Evolutionary conservation across 1,140 invertebrate species (phyloP).

Genomic region (Cydia fagiglandana): DNA sequence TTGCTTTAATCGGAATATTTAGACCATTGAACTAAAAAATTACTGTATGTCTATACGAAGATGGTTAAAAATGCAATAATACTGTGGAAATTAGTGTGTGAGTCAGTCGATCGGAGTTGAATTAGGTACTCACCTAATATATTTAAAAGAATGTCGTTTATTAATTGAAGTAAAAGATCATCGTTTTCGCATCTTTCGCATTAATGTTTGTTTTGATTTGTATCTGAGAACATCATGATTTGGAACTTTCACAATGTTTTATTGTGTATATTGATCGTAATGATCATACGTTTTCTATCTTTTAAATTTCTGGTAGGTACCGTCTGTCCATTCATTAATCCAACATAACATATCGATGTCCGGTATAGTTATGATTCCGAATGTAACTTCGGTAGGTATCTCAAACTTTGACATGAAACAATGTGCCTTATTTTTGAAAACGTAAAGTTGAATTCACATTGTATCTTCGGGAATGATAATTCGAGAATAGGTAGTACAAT

Average conservation of each 20-base stretch:
- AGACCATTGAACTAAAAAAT: neutral
- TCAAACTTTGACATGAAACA: neutral
- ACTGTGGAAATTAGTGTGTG: neutral
- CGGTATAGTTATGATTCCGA: neutral
- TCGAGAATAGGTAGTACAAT: slow-evolving; percentile 22
- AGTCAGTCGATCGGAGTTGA: slow-evolving; percentile 1
- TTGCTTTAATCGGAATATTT: slow-evolving; percentile 1
- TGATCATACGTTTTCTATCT: too few relatives aligned
- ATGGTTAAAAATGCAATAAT: neutral
- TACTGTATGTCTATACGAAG: neutral
- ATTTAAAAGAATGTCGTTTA: too few relatives aligned
- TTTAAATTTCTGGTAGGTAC: too few relatives aligned
- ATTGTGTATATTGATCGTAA: too few relatives aligned
- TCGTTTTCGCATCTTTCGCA: neutral
- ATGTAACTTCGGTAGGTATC: neutral
- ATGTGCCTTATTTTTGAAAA: neutral
- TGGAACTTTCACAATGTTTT: too few relatives aligned
- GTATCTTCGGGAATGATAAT: neutral
- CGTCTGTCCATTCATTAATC: too few relatives aligned
- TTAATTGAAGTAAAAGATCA: too few relatives aligned
- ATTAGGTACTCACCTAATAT: too few relatives aligned
- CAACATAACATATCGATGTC: too few relatives aligned
- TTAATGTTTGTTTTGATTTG: too few relatives aligned
- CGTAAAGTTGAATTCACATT: neutral
- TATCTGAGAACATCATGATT: too few relatives aligned